Percentiles rank a stretch among this genome's conserved stretches.
phyloP scores from a whole-genome alignment of 2,113 vertebrate species.

The Lethenteron reissneri region DNA sequence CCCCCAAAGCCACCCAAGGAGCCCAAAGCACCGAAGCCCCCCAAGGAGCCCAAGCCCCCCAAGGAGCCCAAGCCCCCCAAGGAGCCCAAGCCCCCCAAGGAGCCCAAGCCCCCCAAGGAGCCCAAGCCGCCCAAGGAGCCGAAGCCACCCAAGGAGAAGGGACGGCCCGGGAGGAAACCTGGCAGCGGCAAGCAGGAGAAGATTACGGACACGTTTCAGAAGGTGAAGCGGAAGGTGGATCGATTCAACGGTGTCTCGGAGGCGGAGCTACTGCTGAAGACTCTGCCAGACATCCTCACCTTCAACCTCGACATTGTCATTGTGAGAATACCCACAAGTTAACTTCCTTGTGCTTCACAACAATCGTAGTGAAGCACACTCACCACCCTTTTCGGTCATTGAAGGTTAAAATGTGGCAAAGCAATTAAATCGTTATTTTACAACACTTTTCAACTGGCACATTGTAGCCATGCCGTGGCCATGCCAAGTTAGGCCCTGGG shows the following conservation, averaged over 20 bases:
- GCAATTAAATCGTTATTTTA: no score
- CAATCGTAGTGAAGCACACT: not conserved
- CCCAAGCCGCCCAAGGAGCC: conserved; percentile 21
- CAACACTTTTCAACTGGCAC: no score
- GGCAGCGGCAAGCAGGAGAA: conserved; percentile 68
- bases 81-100: not conserved
- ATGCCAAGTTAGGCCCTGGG: no score
- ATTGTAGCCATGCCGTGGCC: no score
- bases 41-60: not conserved
- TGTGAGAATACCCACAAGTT: conserved; percentile 29
- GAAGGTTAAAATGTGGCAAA: no score
- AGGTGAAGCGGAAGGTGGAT: conserved; percentile 78
- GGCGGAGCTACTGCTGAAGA: conserved; percentile 83
- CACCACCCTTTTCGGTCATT: no score
- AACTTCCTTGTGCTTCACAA: not conserved
- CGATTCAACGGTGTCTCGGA: conserved; percentile 89
- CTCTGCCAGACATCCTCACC: conserved; percentile 75
- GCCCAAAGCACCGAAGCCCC: not conserved
- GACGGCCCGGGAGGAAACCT: conserved; percentile 6
- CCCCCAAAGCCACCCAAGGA: not conserved
- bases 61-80: not conserved
- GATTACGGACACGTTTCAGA: conserved; percentile 82
- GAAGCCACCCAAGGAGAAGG: conserved; percentile 20
- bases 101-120: conserved; percentile 11
- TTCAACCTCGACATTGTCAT: conserved; percentile 92